Percentiles rank a stretch among this genome's conserved stretches.
phyloP scores from a whole-genome alignment of 2,797 vertebrate genomes.

The Clarias pachynema region DNA sequence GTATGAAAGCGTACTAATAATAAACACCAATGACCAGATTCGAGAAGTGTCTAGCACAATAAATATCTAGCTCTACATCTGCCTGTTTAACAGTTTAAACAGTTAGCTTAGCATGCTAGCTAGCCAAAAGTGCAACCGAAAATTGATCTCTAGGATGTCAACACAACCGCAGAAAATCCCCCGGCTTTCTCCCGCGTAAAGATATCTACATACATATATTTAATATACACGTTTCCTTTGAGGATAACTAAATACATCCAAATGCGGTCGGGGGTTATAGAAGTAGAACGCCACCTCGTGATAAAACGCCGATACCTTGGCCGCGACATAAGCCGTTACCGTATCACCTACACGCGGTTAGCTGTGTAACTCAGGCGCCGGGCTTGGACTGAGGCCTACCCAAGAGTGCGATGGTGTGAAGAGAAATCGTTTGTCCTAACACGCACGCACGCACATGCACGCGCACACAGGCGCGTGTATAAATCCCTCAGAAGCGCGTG shows the following conservation, averaged over 20 bases:
- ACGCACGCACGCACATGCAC: slow-evolving; percentile 29
- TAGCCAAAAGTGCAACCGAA: slow-evolving; percentile 34
- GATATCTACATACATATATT: not conserved
- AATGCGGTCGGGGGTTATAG: not conserved
- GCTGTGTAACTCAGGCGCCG: slow-evolving; percentile 71
- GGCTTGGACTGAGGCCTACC: slow-evolving; percentile 72
- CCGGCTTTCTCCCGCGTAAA: not conserved
- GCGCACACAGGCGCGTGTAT: not conserved
- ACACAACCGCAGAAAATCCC: slow-evolving; percentile 38
- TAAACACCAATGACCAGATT: not conserved
- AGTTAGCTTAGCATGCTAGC: slow-evolving; percentile 1
- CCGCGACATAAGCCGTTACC: slow-evolving; percentile 26
- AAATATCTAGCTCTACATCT: not conserved
- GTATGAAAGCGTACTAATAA: not conserved
- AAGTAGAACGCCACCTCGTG: not conserved
- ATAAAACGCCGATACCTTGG: not conserved
- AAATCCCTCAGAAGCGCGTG: slow-evolving; percentile 2
- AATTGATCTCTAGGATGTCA: slow-evolving; percentile 49
- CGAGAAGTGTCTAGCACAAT: not conserved
- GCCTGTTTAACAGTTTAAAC: slow-evolving; percentile 21
- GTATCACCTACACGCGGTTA: slow-evolving; percentile 56
- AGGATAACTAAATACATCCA: not conserved
- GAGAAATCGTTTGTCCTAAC: slow-evolving; percentile 2
- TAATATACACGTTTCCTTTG: not conserved
- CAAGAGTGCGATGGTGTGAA: slow-evolving; percentile 40